Conservation (phyloP, 2,888 invertebrate genomes). For the Pharmacophagus antenor region DNA sequence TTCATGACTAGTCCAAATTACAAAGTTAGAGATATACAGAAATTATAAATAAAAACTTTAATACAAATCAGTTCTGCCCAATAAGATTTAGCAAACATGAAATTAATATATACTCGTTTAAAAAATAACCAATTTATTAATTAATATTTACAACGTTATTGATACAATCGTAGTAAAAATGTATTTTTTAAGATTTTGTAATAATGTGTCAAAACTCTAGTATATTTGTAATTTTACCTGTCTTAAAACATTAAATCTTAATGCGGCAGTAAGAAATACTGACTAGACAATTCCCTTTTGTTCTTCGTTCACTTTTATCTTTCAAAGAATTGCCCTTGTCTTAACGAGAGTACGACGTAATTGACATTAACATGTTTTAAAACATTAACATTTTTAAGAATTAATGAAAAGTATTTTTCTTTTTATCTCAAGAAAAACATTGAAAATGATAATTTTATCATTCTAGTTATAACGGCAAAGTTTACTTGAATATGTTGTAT, state of each 20-base stretch:
- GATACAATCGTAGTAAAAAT: too few species aligned
- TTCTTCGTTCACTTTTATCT: not conserved
- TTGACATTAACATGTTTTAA: not conserved
- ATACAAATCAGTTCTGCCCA: too few species aligned
- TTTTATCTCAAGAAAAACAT: not conserved
- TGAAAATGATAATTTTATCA: conserved; percentile 11
- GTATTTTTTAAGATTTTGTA: too few species aligned
- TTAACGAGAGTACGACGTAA: conserved; percentile 6
- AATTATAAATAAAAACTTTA: not conserved
- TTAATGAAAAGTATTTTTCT: too few species aligned
- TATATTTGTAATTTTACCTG: too few species aligned
- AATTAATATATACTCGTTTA: not conserved
- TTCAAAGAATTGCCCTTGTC: conserved; percentile 1
- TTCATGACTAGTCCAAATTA: not conserved
- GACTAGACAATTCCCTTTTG: not conserved
- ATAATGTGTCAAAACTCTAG: too few species aligned
- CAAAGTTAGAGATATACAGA: not conserved
- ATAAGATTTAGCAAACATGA: too few species aligned
- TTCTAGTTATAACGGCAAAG: conserved; percentile 5
- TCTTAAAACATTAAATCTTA: too few species aligned
- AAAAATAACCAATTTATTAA: too few species aligned
- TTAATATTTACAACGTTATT: too few species aligned
- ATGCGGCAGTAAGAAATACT: not conserved
- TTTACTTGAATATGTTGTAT: conserved; percentile 30
- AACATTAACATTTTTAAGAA: not conserved